These are phyloP conservation scores for Ceriagrion tenellum DNA, from an alignment of 2,888 invertebrate genomes.

Conservation along the genomic window DNA sequence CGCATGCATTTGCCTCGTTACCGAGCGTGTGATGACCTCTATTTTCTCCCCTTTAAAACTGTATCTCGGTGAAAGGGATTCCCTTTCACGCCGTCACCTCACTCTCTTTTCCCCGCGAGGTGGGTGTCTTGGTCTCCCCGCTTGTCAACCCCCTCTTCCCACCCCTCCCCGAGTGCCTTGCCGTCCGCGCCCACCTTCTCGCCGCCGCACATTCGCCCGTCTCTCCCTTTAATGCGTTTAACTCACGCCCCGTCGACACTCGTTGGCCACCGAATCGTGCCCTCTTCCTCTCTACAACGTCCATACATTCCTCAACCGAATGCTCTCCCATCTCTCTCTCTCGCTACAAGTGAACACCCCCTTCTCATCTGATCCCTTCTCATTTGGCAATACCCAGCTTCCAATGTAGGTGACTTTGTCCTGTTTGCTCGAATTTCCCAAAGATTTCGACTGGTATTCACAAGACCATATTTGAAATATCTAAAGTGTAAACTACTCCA, in stretches of 20 bases:
- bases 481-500: too few species aligned
- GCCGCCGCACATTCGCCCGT: not conserved
- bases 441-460: too few species aligned
- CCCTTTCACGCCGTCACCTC: not conserved
- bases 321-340: not conserved
- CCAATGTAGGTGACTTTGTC: too few species aligned
- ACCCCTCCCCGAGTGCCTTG: not conserved
- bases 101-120: not conserved
- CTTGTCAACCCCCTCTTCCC: too few species aligned
- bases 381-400: too few species aligned
- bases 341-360: not conserved
- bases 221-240: not conserved
- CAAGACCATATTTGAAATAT: too few species aligned
- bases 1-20: not conserved
- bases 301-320: not conserved
- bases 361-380: too few species aligned
- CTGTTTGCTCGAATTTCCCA: too few species aligned
- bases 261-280: not conserved
- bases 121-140: too few species aligned
- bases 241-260: not conserved
- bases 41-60: not conserved
- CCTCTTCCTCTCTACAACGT: not conserved
- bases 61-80: not conserved
- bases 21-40: not conserved
- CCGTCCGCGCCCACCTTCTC: not conserved